Conservation (phyloP, 2,888 invertebrate species). For the Agriopis leucophaearia region DNA sequence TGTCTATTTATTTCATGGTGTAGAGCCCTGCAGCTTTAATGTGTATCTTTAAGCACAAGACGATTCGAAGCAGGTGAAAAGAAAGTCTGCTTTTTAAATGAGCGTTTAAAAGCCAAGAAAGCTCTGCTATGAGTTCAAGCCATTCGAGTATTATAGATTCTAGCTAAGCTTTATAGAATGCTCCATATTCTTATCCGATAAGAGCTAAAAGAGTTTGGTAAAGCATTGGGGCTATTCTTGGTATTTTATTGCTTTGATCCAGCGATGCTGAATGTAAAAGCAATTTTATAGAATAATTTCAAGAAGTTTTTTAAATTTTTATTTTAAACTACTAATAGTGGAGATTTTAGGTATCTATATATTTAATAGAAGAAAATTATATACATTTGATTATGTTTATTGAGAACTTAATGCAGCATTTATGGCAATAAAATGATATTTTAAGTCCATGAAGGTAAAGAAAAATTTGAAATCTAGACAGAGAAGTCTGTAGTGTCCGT, state of each 20-base stretch:
- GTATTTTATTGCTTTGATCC: slow-evolving; percentile 21
- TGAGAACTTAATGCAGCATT: too few relatives aligned
- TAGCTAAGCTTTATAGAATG: slow-evolving; percentile 41
- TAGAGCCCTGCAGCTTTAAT: too few relatives aligned
- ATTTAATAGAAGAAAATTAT: too few relatives aligned
- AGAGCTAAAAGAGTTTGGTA: slow-evolving; percentile 36
- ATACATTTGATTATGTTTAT: too few relatives aligned
- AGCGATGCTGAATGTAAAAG: slow-evolving; percentile 7
- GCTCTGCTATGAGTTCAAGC: slow-evolving; percentile 26
- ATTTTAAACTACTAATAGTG: background rate
- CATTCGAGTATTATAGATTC: slow-evolving; percentile 32
- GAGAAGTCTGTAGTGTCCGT: too few relatives aligned
- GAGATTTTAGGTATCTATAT: too few relatives aligned
- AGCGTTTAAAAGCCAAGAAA: slow-evolving; percentile 26
- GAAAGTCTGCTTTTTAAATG: background rate
- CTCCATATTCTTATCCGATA: slow-evolving; percentile 33
- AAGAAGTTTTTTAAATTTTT: background rate
- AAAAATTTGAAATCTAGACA: too few relatives aligned
- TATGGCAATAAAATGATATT: too few relatives aligned
- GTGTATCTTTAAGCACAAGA: background rate
- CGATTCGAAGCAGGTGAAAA: background rate
- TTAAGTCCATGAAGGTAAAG: too few relatives aligned
- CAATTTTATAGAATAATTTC: background rate
- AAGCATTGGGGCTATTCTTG: slow-evolving; percentile 28
- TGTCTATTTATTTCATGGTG: background rate